Evolutionary conservation across 2,797 vertebrate genomes (phyloP), one percentile per base, ranked within the genome.

Genomic region (Anabacerthia variegaticeps): DNA sequence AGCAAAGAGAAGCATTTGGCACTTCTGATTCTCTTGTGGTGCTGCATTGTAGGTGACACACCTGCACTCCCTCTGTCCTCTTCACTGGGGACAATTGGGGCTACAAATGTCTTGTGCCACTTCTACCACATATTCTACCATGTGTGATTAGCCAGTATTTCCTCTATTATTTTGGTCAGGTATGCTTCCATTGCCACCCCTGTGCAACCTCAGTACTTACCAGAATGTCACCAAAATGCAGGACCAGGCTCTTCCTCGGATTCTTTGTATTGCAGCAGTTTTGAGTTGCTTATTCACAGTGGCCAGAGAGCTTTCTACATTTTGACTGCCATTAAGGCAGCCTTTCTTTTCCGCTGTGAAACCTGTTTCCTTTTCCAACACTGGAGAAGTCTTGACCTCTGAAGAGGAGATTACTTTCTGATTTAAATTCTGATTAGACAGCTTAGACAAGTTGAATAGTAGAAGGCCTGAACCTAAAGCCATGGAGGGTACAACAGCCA

Each of bases 341-440:
- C 7, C 23, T 72, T 69, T 71, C 20, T 41, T 54, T 49, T 84
- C 26, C 68, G 10, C 34, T 19, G 4, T 65, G 65, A 83, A 93
- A 81, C 8, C 36, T 11, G 11, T 62, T 89, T 84, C 12, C n/a
- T 51, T 51, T 69, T 55, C 76, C 68, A 59, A 77, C 91, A 88
- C 51, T 43, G 18, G 24, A 71, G n/a, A 86, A 55, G 19, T 80
- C 56, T 74, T 93, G 44, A 77, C 52, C 44, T 71, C 9, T 36
- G 36, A 75, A 62, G 72, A 61, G 7, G 22, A 44, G 5, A 88
- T 46, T 48, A 69, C 13, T 63, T 92, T 75, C 23, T 58, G 37
- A 68, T 92, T 89, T 85, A 55, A 87, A 37, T 89, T 89, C 71
- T 81, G 65, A 85, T 89, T 48, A 85, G 62, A 65, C 24, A 84